Conservation (phyloP, 2,888 invertebrate species). For the Lymantria dispar region DNA sequence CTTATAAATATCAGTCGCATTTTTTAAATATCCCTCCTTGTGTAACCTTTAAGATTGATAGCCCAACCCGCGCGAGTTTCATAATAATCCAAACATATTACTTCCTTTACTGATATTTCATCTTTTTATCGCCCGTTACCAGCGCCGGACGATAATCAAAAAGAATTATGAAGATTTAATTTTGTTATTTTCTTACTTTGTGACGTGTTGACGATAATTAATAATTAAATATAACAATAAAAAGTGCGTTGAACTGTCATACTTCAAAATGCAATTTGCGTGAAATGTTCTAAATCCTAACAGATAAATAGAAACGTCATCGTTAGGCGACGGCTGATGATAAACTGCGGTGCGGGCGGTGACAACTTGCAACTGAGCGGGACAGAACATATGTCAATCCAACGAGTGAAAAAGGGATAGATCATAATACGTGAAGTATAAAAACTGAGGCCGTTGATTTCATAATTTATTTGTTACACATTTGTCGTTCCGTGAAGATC, state of each 20-base stretch:
- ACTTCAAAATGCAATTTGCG: slow-evolving; percentile 61
- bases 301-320: slow-evolving; percentile 73
- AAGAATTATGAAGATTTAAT: slow-evolving; percentile 35
- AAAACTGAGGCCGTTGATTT: slow-evolving; percentile 78
- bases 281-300: slow-evolving; percentile 58
- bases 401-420: slow-evolving; percentile 45
- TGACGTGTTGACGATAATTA: slow-evolving; percentile 35
- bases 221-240: slow-evolving; percentile 47
- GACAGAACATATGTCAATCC: slow-evolving; percentile 40
- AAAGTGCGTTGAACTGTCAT: slow-evolving; percentile 57
- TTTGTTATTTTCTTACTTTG: slow-evolving; percentile 27
- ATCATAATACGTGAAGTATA: slow-evolving; percentile 60
- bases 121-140: slow-evolving; percentile 32
- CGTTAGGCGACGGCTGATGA: slow-evolving; percentile 69
- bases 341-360: slow-evolving; percentile 60
- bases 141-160: slow-evolving; percentile 26
- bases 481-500: slow-evolving; percentile 82
- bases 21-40: slow-evolving; percentile 20
- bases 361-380: slow-evolving; percentile 57
- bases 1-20: slow-evolving; percentile 21
- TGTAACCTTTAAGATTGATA: slow-evolving; percentile 30
- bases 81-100: slow-evolving; percentile 36
- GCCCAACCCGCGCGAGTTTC: slow-evolving; percentile 24
- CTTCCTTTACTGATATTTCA: slow-evolving; percentile 39
- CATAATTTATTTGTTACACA: slow-evolving; percentile 83